Evolutionary conservation across 2,113 vertebrate species (phyloP), one percentile per base, ranked within the genome.

Genomic region (Tragulus kanchil): DNA sequence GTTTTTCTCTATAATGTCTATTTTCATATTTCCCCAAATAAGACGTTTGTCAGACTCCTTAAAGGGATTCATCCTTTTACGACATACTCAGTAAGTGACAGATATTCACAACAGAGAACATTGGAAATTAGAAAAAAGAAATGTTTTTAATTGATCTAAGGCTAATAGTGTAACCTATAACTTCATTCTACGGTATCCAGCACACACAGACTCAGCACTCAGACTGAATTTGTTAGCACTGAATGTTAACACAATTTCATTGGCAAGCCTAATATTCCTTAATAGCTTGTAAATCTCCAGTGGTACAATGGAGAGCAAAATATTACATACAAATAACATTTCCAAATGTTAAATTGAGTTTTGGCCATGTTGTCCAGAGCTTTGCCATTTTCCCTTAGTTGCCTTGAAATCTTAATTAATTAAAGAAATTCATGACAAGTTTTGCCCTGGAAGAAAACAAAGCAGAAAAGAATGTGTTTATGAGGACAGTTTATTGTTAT

Each of bases 341-440:
- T 90, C 86, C 90, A 95, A 86, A 90, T 92, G 71, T 96, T 64
- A 69, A 62, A 65, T 94, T 94, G 91, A 56, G 16, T 87, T 95
- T 50, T 94, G 78, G 65, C n/a, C 1, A 1, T 58, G 50, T 28
- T 56, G 52, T 62, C 19, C 52, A 67, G 67, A 61, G 52, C 13
- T 90, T 64, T 81, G 56, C 26, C 79, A 25, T 89, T 93, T 85
- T 79, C 23, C 3, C 17, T 90, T 86, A 56, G 6, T 95, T 85
- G 71, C 62, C 73, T 92, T 90, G 84, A 96, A 96, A 62, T 95
- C 48, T 90, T 97, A 89, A 85, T 96, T 93, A 92, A 82, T 92
- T 84, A 67, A 93, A 95, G 50, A 85, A 77, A 50, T 85, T 81
- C 25, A 58, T 88, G 67, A 65, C 28, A 93, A 93, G 45, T 71